Percentiles rank a stretch among this genome's conserved stretches.
Conservation (phyloP, 2,888 invertebrate genomes). For the Icerya purchasi region DNA sequence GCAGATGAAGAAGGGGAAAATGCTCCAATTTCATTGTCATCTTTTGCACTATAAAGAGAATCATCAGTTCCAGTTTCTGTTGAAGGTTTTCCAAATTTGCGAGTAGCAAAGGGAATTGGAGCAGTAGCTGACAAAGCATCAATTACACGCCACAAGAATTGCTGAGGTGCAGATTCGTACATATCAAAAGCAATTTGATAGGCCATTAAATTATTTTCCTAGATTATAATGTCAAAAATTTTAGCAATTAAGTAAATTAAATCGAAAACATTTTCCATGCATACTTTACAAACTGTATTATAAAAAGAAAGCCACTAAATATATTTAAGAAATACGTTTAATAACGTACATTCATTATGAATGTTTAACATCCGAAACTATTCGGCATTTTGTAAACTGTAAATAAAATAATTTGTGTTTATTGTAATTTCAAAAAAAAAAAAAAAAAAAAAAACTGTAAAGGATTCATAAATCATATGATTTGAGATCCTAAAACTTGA, state of each 20-base stretch:
- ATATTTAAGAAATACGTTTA: constrained; percentile 1
- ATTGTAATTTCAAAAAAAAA: too few species aligned
- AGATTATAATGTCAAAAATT: too few species aligned
- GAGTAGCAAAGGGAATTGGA: constrained; percentile 32
- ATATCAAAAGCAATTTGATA: constrained; percentile 98
- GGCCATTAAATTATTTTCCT: constrained; percentile 73
- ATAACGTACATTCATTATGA: background rate
- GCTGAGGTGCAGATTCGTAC: constrained; percentile 96
- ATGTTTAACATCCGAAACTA: constrained; percentile 2
- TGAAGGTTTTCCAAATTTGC: constrained; percentile 23
- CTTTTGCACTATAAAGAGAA: constrained; percentile 2
- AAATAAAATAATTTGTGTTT: too few species aligned
- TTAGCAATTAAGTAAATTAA: too few species aligned
- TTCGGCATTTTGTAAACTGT: background rate
- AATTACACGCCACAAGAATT: constrained; percentile 71
- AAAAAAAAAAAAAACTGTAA: too few species aligned
- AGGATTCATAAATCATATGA: too few species aligned
- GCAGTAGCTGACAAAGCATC: constrained; percentile 37
- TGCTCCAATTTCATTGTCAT: constrained; percentile 24
- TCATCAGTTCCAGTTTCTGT: too few species aligned
- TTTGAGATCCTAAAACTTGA: too few species aligned
- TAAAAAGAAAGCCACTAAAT: constrained; percentile 3
- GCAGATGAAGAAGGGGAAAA: constrained; percentile 22
- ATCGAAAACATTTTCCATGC: too few species aligned
- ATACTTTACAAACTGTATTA: too few species aligned